These are phyloP conservation scores for Drosophila tropicalis DNA, from an alignment of 1,140 invertebrate species.

Conservation along the genomic window DNA sequence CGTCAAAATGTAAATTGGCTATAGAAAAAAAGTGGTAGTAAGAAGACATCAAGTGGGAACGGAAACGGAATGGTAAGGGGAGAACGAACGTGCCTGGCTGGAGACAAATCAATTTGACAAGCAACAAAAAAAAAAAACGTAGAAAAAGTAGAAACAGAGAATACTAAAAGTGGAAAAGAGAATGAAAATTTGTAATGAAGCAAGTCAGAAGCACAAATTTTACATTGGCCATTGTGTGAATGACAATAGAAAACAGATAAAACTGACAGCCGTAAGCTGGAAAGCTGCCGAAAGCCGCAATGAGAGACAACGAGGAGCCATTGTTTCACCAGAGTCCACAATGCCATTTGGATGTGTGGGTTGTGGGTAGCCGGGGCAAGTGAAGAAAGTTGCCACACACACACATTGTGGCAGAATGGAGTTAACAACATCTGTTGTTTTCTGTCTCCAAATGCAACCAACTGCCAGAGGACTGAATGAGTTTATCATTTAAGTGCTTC, in stretches of 20 bases:
- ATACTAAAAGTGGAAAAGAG: constrained; percentile 4
- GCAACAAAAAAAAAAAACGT: constrained; percentile 27
- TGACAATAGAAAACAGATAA: constrained; percentile 71
- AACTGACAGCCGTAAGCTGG: constrained; percentile 71
- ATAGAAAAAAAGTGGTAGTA: not conserved
- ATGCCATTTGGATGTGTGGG: too few relatives aligned
- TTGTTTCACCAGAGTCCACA: constrained; percentile 57
- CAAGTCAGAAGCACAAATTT: constrained; percentile 47
- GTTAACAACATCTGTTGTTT: constrained; percentile 65
- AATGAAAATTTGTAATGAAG: constrained; percentile 44
- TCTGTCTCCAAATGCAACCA: constrained; percentile 40
- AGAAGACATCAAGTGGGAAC: not conserved
- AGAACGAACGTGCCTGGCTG: constrained; percentile 42
- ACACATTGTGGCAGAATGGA: constrained; percentile 21
- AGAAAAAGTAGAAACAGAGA: not conserved
- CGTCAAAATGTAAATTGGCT: constrained; percentile 76
- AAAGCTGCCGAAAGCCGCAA: constrained; percentile 17
- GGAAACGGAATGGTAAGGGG: not conserved
- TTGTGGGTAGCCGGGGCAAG: too few relatives aligned
- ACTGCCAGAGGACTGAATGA: constrained; percentile 22
- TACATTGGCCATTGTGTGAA: constrained; percentile 60
- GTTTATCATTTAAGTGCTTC: constrained; percentile 51
- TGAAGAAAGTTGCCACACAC: too few relatives aligned
- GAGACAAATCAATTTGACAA: constrained; percentile 75
- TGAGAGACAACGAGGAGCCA: constrained; percentile 33